Evolutionary conservation across 2,888 invertebrate genomes (phyloP).

Genomic region (Pristionchus maxplancki): DNA sequence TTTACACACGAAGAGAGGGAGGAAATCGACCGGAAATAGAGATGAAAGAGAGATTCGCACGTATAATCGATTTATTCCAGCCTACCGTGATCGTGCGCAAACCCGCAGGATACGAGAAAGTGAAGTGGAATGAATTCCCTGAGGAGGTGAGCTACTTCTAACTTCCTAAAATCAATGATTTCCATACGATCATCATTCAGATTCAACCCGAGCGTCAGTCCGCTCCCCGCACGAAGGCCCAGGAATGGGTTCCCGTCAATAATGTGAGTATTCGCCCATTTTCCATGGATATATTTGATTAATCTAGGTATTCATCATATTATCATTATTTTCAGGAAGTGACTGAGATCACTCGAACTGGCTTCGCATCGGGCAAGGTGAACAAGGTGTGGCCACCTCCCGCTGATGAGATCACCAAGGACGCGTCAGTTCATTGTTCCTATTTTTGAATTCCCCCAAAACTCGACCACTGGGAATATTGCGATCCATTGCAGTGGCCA

Average conservation of each 20-base stretch:
- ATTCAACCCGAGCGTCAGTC: slow-evolving; percentile 58
- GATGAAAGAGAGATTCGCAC: background rate
- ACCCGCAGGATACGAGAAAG: slow-evolving; percentile 67
- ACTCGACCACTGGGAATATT: too few species aligned
- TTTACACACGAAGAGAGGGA: slow-evolving; percentile 10
- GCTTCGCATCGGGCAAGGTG: slow-evolving; percentile 43
- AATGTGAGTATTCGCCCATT: slow-evolving; percentile 54
- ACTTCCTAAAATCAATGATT: too few species aligned
- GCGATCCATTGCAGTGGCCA: slow-evolving; percentile 53
- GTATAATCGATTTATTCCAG: slow-evolving; percentile 53
- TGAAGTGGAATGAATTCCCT: slow-evolving; percentile 75
- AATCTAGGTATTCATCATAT: background rate
- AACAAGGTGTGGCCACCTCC: slow-evolving; percentile 73
- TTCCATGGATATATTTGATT: background rate
- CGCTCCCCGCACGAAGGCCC: slow-evolving; percentile 72
- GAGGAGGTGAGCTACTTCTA: slow-evolving; percentile 59
- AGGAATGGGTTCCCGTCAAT: slow-evolving; percentile 73
- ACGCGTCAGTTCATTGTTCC: too few species aligned
- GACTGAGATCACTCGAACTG: slow-evolving; percentile 38
- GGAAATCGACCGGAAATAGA: slow-evolving; percentile 8
- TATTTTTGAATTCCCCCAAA: background rate
- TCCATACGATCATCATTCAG: background rate
- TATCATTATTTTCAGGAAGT: slow-evolving; percentile 26
- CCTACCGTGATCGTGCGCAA: slow-evolving; percentile 73
- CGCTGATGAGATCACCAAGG: slow-evolving; percentile 67